These are phyloP conservation scores for Elysia crispata DNA, from an alignment of 2,888 invertebrate genomes.

Conservation along the genomic window DNA sequence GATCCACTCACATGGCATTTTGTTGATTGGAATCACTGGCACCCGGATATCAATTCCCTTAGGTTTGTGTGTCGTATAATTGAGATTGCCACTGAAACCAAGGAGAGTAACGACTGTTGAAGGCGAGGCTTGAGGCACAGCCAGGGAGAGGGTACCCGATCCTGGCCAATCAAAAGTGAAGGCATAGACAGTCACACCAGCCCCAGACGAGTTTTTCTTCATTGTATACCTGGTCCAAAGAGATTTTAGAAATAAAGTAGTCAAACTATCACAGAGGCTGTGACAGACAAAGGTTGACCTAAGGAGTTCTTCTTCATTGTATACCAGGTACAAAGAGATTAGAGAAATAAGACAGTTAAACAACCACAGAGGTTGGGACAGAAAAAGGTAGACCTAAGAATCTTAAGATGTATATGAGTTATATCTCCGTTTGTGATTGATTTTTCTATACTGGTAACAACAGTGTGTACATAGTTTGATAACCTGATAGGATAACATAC, in stretches of 20 bases:
- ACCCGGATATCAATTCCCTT: slow-evolving; percentile 65
- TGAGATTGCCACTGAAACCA: slow-evolving; percentile 75
- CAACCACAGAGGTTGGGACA: slow-evolving; percentile 45
- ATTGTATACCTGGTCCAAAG: slow-evolving; percentile 67
- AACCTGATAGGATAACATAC: no score
- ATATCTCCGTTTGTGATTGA: no score
- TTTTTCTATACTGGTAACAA: no score
- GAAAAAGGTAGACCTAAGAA: background rate
- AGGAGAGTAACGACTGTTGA: slow-evolving; percentile 78
- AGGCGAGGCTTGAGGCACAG: slow-evolving; percentile 74
- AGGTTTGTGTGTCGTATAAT: slow-evolving; percentile 46
- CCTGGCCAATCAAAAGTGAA: slow-evolving; percentile 85
- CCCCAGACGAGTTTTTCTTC: slow-evolving; percentile 40
- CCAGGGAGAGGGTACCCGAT: slow-evolving; percentile 80
- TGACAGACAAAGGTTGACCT: no score
- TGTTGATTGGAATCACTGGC: slow-evolving; percentile 61
- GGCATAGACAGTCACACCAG: slow-evolving; percentile 81
- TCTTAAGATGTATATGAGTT: no score
- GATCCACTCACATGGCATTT: slow-evolving; percentile 70
- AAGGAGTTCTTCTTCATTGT: slow-evolving; percentile 58
- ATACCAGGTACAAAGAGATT: slow-evolving; percentile 56
- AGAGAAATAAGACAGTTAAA: no score
- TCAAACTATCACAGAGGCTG: no score
- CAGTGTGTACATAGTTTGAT: no score
- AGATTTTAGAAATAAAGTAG: no score